Conservation (phyloP, 2,797 vertebrate genomes). For the Oreochromis grahami region DNA sequence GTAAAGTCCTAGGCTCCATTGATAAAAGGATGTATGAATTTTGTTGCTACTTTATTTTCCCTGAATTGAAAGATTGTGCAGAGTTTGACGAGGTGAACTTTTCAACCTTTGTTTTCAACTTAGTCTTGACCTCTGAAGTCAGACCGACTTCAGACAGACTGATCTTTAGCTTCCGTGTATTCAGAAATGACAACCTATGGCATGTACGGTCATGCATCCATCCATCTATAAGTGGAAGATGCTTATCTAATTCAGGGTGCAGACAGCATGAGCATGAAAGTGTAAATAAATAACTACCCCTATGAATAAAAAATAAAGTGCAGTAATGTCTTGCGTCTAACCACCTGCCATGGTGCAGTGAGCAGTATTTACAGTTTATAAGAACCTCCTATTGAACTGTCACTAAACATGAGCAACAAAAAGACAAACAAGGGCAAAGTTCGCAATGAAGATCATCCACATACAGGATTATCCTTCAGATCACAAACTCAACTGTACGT, state of each 20-base stretch:
- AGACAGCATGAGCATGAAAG: not conserved
- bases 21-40: not conserved
- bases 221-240: not conserved
- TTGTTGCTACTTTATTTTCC: not conserved
- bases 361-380: not conserved
- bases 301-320: constrained; percentile 21
- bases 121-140: not conserved
- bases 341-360: not conserved
- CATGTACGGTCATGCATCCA: not conserved
- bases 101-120: not conserved
- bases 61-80: not conserved
- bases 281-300: constrained; percentile 21
- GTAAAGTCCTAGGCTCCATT: not conserved
- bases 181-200: not conserved
- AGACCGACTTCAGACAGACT: fast-evolving
- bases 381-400: not conserved
- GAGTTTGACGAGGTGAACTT: not conserved
- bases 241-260: not conserved
- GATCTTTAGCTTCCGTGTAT: not conserved
- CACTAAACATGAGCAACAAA: not conserved
- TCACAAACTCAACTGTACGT: not conserved
- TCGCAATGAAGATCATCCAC: not conserved
- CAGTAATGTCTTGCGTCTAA: not conserved
- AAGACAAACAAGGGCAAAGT: not conserved
- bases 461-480: not conserved